These are phyloP conservation scores for Paratrypauchen microcephalus DNA, from an alignment of 2,797 vertebrate genomes.

Conservation along the genomic window DNA sequence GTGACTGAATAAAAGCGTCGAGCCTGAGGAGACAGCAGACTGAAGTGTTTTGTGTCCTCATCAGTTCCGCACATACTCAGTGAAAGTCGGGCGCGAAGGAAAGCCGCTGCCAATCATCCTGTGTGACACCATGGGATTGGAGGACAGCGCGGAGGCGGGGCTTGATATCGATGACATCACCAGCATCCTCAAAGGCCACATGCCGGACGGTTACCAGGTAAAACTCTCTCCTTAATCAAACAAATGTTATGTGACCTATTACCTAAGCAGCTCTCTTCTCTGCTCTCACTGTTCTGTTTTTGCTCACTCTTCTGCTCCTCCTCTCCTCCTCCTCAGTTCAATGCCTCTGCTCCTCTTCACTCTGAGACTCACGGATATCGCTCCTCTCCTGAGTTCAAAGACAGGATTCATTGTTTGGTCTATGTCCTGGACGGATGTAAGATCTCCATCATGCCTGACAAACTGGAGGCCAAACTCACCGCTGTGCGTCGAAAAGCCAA, in stretches of 20 bases:
- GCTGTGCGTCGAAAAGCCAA: no score
- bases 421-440: conserved; percentile 62
- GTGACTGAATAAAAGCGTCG: background rate
- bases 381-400: conserved; percentile 26
- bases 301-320: background rate
- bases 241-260: no score
- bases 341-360: conserved; percentile 42
- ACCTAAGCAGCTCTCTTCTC: no score
- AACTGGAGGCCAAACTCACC: no score
- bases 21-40: no score
- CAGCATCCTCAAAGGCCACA: no score
- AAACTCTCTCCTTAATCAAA: no score
- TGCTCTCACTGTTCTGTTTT: no score
- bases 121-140: no score
- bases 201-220: no score
- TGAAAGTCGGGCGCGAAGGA: conserved; percentile 59
- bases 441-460: conserved; percentile 59
- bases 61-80: conserved; percentile 64
- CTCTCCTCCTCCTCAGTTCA: conserved; percentile 52
- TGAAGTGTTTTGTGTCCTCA: background rate
- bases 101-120: conserved; percentile 56
- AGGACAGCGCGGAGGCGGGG: no score
- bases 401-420: conserved; percentile 66
- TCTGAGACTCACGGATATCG: conserved; percentile 9
- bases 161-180: no score